Conservation (phyloP, 2,797 vertebrate species). For the Aythya fuligula region DNA sequence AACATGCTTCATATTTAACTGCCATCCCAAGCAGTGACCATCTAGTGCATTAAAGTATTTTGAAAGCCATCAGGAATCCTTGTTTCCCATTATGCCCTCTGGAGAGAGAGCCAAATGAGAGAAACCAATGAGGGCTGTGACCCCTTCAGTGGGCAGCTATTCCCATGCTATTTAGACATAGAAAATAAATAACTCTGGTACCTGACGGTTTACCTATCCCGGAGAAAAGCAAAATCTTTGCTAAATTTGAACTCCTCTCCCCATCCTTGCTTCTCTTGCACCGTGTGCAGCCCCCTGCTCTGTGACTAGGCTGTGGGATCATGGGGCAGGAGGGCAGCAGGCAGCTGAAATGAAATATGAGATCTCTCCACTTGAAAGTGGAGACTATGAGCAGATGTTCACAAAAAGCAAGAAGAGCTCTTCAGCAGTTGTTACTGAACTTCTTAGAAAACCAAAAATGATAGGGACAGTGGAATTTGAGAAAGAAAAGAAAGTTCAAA, state of each 20-base stretch:
- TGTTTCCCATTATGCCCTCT: neutral
- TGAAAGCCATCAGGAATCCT: neutral
- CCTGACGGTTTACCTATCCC: neutral
- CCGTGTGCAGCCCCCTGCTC: rapidly evolving
- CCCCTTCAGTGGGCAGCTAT: neutral
- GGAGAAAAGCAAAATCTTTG: rapidly evolving
- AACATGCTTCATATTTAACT: neutral
- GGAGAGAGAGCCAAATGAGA: neutral
- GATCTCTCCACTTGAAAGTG: rapidly evolving
- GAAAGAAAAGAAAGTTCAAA: neutral
- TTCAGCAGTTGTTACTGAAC: rapidly evolving
- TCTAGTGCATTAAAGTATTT: too few species aligned
- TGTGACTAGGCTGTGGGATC: neutral
- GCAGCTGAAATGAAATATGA: neutral
- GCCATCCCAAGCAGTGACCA: neutral
- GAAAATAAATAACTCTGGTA: neutral
- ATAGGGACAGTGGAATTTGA: neutral
- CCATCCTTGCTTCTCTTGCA: rapidly evolving
- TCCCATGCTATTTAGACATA: rapidly evolving
- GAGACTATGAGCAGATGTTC: rapidly evolving
- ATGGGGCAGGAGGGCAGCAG: neutral
- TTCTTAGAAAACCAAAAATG: neutral
- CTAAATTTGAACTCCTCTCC: neutral
- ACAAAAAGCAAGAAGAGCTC: neutral
- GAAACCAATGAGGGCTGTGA: rapidly evolving